Evolutionary conservation across 2,797 vertebrate genomes (phyloP).

Genomic region (Myotis findleyi): DNA sequence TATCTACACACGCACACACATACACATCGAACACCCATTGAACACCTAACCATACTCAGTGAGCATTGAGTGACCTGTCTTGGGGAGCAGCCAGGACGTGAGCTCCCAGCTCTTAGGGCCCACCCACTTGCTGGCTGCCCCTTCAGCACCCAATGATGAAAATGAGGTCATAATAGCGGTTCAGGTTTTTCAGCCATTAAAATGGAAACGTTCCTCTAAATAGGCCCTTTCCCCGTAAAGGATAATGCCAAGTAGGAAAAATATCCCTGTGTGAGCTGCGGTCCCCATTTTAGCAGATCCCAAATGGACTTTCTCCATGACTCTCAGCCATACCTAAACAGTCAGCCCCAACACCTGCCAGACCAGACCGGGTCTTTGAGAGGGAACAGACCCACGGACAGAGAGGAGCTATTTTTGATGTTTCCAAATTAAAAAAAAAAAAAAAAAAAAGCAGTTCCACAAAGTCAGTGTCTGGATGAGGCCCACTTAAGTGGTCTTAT

Average conservation of each 20-base stretch:
- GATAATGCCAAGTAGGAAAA: not conserved
- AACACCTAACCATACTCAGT: not conserved
- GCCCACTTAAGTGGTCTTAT: conserved; percentile 39
- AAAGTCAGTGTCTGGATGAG: not conserved
- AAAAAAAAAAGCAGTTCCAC: no score
- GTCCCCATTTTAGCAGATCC: not conserved
- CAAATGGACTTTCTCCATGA: not conserved
- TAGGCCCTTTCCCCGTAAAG: not conserved
- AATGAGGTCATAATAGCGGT: not conserved
- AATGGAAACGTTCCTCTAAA: conserved; percentile 9
- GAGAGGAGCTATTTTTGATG: conserved; percentile 14
- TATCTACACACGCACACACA: not conserved
- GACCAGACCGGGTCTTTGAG: not conserved
- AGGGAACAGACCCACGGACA: not conserved
- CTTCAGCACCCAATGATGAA: not conserved
- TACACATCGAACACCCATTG: not conserved
- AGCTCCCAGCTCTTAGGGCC: no score
- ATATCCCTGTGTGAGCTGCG: not conserved
- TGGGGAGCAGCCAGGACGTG: no score
- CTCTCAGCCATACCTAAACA: not conserved
- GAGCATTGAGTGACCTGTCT: not conserved
- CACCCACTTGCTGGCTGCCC: not conserved
- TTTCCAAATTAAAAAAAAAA: not conserved
- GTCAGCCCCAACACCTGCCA: not conserved
- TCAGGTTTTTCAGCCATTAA: not conserved